Conservation (phyloP, 2,797 vertebrate genomes). For the Halcyon badia region DNA sequence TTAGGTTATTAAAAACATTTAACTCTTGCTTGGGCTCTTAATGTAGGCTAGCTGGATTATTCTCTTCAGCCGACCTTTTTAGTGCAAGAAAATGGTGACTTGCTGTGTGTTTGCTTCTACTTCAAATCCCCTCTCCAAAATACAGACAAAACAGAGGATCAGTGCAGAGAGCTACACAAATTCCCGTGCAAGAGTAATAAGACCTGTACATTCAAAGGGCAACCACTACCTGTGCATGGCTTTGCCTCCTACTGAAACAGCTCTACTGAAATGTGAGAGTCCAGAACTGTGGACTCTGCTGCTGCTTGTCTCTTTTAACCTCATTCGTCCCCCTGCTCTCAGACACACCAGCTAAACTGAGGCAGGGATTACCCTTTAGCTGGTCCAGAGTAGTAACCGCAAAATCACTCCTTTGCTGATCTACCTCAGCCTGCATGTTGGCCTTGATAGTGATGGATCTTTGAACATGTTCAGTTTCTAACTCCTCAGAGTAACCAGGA, state of each 20-base stretch:
- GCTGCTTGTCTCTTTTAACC: background rate
- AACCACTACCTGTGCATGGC: background rate
- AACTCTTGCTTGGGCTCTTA: background rate
- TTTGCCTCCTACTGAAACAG: background rate
- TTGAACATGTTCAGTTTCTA: background rate
- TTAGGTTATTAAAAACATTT: background rate
- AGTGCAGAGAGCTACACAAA: background rate
- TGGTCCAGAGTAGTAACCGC: background rate
- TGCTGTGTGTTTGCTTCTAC: background rate
- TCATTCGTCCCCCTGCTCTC: background rate
- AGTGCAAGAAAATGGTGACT: background rate
- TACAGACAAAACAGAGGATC: background rate
- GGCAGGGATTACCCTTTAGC: background rate
- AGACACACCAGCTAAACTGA: background rate
- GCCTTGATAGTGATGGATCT: background rate
- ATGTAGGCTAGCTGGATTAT: background rate
- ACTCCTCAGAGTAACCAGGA: background rate
- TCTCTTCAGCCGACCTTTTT: background rate
- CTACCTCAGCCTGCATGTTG: background rate
- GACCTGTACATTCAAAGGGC: background rate
- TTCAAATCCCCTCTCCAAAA: background rate
- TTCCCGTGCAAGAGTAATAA: background rate
- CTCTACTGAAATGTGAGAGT: background rate
- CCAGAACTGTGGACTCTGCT: background rate
- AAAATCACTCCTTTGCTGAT: background rate